A percentile compares a stretch with the other conserved stretches of the same genome.
Evolutionary conservation across 1,140 invertebrate species (phyloP).

Genomic region (Penaeus vannamei): DNA sequence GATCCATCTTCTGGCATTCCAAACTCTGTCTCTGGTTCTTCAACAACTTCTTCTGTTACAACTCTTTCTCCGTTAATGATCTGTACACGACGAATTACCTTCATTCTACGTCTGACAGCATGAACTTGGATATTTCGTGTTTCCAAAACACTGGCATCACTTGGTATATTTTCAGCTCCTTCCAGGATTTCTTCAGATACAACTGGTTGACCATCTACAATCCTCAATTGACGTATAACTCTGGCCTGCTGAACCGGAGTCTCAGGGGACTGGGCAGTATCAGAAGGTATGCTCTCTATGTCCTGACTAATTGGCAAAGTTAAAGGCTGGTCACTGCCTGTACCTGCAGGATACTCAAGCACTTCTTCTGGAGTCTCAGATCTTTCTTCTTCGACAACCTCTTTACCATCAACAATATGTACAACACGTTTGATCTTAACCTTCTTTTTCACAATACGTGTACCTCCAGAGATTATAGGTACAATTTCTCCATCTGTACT

Average conservation of each 20-base stretch:
- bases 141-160: not conserved
- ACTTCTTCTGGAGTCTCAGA: constrained; percentile 52
- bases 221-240: constrained; percentile 52
- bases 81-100: constrained; percentile 48
- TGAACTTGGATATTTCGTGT: constrained; percentile 39
- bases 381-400: constrained; percentile 71
- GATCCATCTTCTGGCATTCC: constrained; percentile 77
- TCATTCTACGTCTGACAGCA: constrained; percentile 40
- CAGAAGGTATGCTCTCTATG: constrained; percentile 31
- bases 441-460: constrained; percentile 54
- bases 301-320: constrained; percentile 46
- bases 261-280: not conserved
- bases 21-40: constrained; percentile 70
- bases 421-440: constrained; percentile 81
- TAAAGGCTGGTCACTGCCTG: not conserved
- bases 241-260: constrained; percentile 17
- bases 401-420: constrained; percentile 85
- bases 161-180: constrained; percentile 34
- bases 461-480: not conserved
- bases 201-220: constrained; percentile 69
- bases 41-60: constrained; percentile 63
- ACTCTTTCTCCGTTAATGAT: constrained; percentile 62
- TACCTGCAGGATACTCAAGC: constrained; percentile 19
- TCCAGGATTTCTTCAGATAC: constrained; percentile 86
- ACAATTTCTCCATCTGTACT: not conserved